Base-by-base conservation (phyloP, 2,888 invertebrate species). In the Stenodera caucasica region DNA sequence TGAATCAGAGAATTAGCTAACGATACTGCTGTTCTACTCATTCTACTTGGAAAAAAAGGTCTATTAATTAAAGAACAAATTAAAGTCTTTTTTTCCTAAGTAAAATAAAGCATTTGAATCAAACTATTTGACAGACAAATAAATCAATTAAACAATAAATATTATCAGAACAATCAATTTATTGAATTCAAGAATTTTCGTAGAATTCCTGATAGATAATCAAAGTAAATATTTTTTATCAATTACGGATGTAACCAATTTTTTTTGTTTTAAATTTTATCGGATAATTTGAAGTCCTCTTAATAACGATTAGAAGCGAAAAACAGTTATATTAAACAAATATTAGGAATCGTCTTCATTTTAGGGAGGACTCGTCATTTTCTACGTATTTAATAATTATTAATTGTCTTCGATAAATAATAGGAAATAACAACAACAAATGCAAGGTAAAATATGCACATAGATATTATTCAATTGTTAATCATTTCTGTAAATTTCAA, bases 181-280 rank as follows among this genome's bases (percentile, higher is more conserved):
- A 35, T 35, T n/a, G 35, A 14, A 40, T 15, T 40, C 15, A 9
- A 35, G 18, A 40, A 15, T 2, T 9, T 40, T 15, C 37, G 2
- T 40, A 18, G 37, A 40, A 40, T 40, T 40, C n/a, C n/a, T n/a
- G n/a, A n/a, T 15, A 3, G 37, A 40, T 40, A 40, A 40, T 40
- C 18, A 40, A 40, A 4, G 37, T 40, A 40, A 40, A 40, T 40
- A 40, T n/a, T 40, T 40, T 40, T 40, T 40, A 15, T 40, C 37
- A 15, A 40, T 14, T 3, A 30, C 6, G n/a, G 2, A 35, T n/a
- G 14, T 35, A n/a, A 35, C 6, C 35, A 35, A 35, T 35, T 35
- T n/a, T n/a, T n/a, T n/a, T n/a, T n/a, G n/a, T n/a, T n/a, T n/a
- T n/a, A n/a, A n/a, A n/a, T n/a, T n/a, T n/a, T n/a, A n/a, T n/a